phyloP scores from a whole-genome alignment of 2,113 vertebrate species.

The Columbina picui region DNA sequence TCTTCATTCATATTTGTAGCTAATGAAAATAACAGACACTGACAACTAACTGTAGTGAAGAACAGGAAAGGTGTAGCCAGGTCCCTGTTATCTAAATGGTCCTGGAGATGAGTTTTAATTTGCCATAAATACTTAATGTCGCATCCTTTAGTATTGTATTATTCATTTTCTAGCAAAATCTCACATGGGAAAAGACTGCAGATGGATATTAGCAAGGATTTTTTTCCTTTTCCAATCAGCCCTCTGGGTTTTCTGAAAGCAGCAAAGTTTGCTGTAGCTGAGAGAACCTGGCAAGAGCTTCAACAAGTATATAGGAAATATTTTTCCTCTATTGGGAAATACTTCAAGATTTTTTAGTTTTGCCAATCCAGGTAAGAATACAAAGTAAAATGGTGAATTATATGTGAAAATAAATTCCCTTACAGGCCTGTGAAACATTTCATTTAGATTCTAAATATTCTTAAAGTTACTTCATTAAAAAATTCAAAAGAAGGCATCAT shows the following conservation, averaged over 20 bases:
- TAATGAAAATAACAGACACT: slow-evolving; percentile 18
- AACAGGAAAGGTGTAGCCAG: background rate
- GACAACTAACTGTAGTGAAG: slow-evolving; percentile 26
- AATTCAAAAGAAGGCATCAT: background rate
- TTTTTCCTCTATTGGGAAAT: background rate
- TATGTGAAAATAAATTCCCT: background rate
- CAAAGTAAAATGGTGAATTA: background rate
- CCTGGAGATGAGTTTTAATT: slow-evolving; percentile 56
- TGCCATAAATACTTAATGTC: slow-evolving; percentile 60
- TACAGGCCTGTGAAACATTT: background rate
- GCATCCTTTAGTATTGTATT: slow-evolving; percentile 53
- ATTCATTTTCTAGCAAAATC: slow-evolving; percentile 57
- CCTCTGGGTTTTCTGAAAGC: slow-evolving; percentile 28
- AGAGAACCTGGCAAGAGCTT: background rate
- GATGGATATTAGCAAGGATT: background rate
- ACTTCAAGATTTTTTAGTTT: background rate
- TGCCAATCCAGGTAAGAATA: background rate
- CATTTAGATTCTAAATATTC: background rate
- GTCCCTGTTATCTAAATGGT: background rate
- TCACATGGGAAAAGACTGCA: slow-evolving; percentile 16
- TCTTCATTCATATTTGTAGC: background rate
- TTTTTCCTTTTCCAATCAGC: background rate
- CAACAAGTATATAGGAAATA: background rate
- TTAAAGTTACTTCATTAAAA: background rate
- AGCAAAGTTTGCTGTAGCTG: background rate